Evolutionary conservation across 2,888 invertebrate genomes (phyloP), one percentile per base, ranked within the genome.

Genomic region (Lysandra bellargus): DNA sequence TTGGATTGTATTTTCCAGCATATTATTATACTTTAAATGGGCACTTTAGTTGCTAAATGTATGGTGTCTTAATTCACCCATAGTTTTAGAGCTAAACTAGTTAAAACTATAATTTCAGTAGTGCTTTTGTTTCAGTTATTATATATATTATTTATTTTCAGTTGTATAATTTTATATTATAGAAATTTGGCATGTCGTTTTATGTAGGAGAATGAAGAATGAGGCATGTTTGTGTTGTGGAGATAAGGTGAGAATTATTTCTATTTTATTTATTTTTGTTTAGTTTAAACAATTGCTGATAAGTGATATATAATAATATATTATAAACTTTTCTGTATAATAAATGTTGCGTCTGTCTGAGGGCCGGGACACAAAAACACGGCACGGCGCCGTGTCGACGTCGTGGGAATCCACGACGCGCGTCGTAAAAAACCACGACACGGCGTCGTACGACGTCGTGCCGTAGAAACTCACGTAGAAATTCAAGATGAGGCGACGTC

Each of bases 141-240:
- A 17, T 76, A 33, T 23, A 44, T 23, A 44, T 53, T 76, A 23
- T 75, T 75, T 75, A 30, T 57, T 76, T 76, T 76, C 53, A 76
- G 76, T 76, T 53, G 30, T 33, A 53, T 57, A 53, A 57, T 33
- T 76, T 76, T 76, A 57, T 57, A 17, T 49, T 49, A 14, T 69
- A 69, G 9, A 57, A 57, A 33, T 53, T 57, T 30, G 7, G 76
- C 76, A 76, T 76, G 44, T 74, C 74, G 2, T 57, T 57, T 76
- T 53, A 53, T 76, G 14, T 76, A 76, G 53, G 53, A 37, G 17
- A 14, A 53, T 76, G 57, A 69, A 69, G 33, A 76, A 76, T 53
- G 14, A 76, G 12, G 76, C 76, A 76, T 76, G 76, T 76, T 76
- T 76, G 76, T 76, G 69, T 76, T 75, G 12, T 74, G 44, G 30